Evolutionary conservation across 2,888 invertebrate species (phyloP), one percentile per base, ranked within the genome.

Genomic region (Drosophila pullipes): DNA sequence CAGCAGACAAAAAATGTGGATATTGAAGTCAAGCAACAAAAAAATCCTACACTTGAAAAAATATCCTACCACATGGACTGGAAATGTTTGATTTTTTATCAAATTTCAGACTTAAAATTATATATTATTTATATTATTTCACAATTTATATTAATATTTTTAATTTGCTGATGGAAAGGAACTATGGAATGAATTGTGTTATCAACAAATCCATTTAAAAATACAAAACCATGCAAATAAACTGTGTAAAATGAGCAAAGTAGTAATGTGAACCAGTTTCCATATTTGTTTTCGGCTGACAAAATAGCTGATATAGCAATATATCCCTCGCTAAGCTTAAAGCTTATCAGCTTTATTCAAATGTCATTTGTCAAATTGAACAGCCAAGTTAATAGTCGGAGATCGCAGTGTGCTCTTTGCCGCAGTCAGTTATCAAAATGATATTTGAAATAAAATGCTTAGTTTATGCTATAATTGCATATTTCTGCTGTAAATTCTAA

Each of bases 381-480:
- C 3, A 18, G 28, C 1, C 28, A 31, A 44, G 13, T 44, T 22
- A 16, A 31, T 16, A 22, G 3, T 30, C 22, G 16, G 3, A 31
- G 44, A 16, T 53, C 11, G n/a, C 58, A 54, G 79, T 76, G 72
- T 68, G 31, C 35, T 54, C 9, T 16, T 30, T 30, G 58, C 25
- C 10, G 13, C 22, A 66, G 52, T 25, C 60, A 66, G 47, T 35
- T 64, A 22, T 37, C 13, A 28, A 77, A 77, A 63, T 71, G 72
- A 69, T 68, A 58, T 79, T 78, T 52, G 61, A 81, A 73, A 73
- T 82, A 60, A 67, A 67, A 73, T 67, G 70, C 81, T 82, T 81
- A 82, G 85, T 90, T 89, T 86, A 69, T 90, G 89, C 84, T 76
- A 78, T 89, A 86, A 89, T 87, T 90, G 86, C 83, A 79, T 73